phyloP scores from a whole-genome alignment of 2,888 invertebrate genomes.

The Brachyptera putata region DNA sequence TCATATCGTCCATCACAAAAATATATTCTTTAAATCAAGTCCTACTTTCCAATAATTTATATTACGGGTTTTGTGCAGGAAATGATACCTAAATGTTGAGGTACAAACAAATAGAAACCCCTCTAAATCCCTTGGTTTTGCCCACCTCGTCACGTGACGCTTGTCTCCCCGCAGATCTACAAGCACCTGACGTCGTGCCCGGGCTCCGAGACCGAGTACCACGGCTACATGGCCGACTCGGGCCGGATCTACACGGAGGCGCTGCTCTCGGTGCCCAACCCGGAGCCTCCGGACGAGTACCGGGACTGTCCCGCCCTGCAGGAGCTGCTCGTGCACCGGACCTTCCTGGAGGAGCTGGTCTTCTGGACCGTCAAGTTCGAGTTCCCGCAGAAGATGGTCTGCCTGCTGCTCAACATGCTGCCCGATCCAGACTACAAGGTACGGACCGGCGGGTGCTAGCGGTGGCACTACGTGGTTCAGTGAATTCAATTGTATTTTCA shows the following conservation, averaged over 20 bases:
- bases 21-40: too few species aligned
- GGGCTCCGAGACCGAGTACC: constrained; percentile 65
- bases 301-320: constrained; percentile 75
- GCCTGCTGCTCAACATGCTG: constrained; percentile 88
- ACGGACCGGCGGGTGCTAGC: constrained; percentile 14
- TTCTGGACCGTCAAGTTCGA: constrained; percentile 98
- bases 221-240: constrained; percentile 67
- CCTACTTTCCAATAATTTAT: too few species aligned
- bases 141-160: too few species aligned
- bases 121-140: too few species aligned
- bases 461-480: too few species aligned
- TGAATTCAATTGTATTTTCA: too few species aligned
- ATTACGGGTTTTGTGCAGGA: too few species aligned
- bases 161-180: constrained; percentile 56
- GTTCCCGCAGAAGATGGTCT: constrained; percentile 95
- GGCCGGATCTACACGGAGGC: constrained; percentile 75
- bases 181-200: constrained; percentile 59
- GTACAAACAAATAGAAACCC: too few species aligned
- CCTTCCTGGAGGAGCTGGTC: constrained; percentile 89
- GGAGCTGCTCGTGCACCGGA: constrained; percentile 73
- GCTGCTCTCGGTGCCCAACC: constrained; percentile 70
- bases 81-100: too few species aligned
- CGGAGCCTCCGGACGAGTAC: constrained; percentile 69
- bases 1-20: too few species aligned
- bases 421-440: constrained; percentile 94